Evolutionary conservation across 1,140 invertebrate species (phyloP).

Genomic region (Drosophila lini): DNA sequence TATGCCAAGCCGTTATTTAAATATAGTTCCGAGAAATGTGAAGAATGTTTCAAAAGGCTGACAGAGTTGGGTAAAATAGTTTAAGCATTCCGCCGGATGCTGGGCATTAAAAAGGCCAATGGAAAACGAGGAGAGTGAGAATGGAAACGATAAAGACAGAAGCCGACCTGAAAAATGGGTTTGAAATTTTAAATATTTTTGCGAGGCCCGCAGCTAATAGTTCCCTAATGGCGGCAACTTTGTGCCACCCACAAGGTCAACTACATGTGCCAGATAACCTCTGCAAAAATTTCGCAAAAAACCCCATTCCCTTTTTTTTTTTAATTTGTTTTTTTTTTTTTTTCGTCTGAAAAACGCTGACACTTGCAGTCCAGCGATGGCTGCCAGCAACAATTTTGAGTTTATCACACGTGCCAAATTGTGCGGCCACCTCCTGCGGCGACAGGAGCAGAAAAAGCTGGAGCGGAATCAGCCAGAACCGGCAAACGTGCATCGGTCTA

Average conservation of each 20-base stretch:
- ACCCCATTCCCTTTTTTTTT: constrained; percentile 32
- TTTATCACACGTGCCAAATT: constrained; percentile 82
- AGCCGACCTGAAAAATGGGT: constrained; percentile 5
- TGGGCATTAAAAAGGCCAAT: neutral
- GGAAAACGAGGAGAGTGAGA: neutral
- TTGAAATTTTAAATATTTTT: constrained; percentile 52
- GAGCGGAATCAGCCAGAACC: constrained; percentile 14
- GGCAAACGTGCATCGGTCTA: constrained; percentile 64
- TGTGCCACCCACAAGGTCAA: constrained; percentile 62
- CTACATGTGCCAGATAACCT: constrained; percentile 75
- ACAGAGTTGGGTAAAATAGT: constrained; percentile 37
- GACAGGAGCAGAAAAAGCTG: constrained; percentile 25
- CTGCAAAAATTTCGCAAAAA: constrained; percentile 42
- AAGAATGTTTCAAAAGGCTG: constrained; percentile 8
- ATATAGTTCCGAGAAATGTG: neutral
- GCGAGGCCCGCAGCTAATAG: constrained; percentile 58
- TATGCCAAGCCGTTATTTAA: constrained; percentile 4
- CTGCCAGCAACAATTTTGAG: constrained; percentile 77
- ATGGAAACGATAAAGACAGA: neutral
- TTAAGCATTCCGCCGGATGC: constrained; percentile 7
- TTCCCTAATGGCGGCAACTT: constrained; percentile 67
- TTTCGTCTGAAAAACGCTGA: constrained; percentile 44
- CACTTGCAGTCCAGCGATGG: constrained; percentile 54
- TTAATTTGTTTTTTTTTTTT: constrained; percentile 18
- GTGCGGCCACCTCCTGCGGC: constrained; percentile 70